Conservation (phyloP, 2,797 vertebrate species). For the Enteromius radiatus region DNA sequence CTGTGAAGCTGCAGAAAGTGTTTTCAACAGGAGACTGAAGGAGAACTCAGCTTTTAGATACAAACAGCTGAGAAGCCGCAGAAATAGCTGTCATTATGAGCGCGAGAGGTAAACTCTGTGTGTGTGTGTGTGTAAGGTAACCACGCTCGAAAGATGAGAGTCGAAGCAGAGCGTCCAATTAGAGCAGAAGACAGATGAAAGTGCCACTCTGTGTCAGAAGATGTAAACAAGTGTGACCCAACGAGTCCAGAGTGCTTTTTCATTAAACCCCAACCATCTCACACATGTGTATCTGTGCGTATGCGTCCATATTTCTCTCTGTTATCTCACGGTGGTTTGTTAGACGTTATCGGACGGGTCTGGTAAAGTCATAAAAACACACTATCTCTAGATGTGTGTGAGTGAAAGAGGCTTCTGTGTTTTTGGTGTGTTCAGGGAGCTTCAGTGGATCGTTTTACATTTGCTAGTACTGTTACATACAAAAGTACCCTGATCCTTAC, state of each 20-base stretch:
- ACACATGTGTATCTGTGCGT: slow-evolving; percentile 68
- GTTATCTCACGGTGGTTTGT: slow-evolving; percentile 28
- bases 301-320: slow-evolving; percentile 39
- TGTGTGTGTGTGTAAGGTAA: slow-evolving; percentile 41
- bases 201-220: slow-evolving; percentile 80
- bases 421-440: neutral
- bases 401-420: slow-evolving; percentile 47
- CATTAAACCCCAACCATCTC: slow-evolving; percentile 75
- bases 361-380: neutral
- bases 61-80: slow-evolving; percentile 77
- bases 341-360: slow-evolving; percentile 17
- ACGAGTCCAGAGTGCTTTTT: slow-evolving; percentile 82
- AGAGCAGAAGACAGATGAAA: slow-evolving; percentile 82
- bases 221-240: slow-evolving; percentile 81
- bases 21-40: slow-evolving; percentile 68
- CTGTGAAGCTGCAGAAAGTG: slow-evolving; percentile 73
- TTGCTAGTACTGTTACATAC: neutral
- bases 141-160: slow-evolving; percentile 65
- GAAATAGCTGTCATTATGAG: slow-evolving; percentile 77
- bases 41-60: slow-evolving; percentile 69
- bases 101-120: slow-evolving; percentile 69
- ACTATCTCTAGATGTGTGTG: slow-evolving; percentile 43
- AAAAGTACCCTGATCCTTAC: neutral
- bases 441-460: neutral
- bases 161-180: slow-evolving; percentile 81